A percentile compares a stretch with the other conserved stretches of the same genome.
Conservation (phyloP, 2,888 invertebrate species). For the Uropetala carovei region DNA sequence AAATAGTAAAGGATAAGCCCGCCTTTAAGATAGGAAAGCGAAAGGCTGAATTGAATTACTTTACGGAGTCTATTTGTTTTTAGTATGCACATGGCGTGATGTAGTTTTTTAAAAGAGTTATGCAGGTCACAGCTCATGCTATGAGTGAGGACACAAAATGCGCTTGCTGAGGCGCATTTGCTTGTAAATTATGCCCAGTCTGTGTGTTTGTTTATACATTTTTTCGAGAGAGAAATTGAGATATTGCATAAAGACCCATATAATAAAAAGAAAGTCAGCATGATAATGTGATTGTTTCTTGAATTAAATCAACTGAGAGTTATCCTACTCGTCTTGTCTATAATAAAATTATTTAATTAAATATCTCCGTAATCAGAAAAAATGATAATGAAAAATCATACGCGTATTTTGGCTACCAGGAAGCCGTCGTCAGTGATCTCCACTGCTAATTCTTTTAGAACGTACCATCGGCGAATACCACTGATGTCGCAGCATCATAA, state of each 20-base stretch:
- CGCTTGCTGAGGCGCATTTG: neutral
- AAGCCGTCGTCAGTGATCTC: too few species aligned
- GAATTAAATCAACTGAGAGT: too few species aligned
- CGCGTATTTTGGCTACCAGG: too few species aligned
- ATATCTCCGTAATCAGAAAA: too few species aligned
- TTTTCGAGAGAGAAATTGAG: too few species aligned
- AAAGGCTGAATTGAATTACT: neutral
- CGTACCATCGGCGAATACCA: too few species aligned
- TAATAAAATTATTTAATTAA: too few species aligned
- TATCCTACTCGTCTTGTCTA: too few species aligned
- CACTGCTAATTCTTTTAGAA: too few species aligned
- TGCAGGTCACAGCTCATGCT: neutral
- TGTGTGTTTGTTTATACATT: neutral
- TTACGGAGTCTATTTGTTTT: neutral
- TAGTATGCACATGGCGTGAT: neutral
- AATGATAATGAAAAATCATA: too few species aligned
- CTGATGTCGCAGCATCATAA: too few species aligned
- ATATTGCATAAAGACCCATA: too few species aligned
- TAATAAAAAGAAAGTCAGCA: neutral
- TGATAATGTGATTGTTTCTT: neutral
- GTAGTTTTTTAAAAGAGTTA: neutral
- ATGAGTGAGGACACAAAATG: neutral
- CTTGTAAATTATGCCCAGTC: neutral
- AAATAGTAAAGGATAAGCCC: neutral
- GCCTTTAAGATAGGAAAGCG: neutral